Evolutionary conservation across 2,797 vertebrate genomes (phyloP).

Genomic region (Myotis daubentonii): DNA sequence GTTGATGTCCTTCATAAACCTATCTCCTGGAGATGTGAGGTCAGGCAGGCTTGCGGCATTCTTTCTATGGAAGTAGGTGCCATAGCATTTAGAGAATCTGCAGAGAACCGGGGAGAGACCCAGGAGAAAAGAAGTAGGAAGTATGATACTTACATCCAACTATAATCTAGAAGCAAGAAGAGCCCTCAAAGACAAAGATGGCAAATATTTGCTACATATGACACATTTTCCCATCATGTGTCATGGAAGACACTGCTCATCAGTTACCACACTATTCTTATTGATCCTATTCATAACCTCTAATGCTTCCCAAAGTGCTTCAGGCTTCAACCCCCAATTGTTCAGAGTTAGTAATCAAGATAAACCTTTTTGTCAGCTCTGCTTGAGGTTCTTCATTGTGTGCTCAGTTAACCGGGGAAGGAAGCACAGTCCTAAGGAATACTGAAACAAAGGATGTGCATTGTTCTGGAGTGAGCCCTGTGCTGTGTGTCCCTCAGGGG

Average conservation of each 20-base stretch:
- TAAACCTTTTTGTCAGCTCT: not conserved
- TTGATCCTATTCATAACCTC: not conserved
- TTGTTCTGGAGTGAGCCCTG: not conserved
- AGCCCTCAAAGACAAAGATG: not conserved
- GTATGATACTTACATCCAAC: not conserved
- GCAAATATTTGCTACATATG: not conserved
- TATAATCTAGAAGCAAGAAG: not conserved
- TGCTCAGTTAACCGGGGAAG: not conserved
- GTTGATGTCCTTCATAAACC: not conserved
- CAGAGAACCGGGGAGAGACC: not conserved
- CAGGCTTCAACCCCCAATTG: not conserved
- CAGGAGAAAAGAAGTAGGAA: not conserved
- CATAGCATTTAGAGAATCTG: not conserved
- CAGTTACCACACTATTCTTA: not conserved
- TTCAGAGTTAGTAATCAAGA: constrained; percentile 48
- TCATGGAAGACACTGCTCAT: not conserved
- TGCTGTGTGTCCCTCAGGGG: not conserved
- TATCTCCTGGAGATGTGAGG: constrained; percentile 13
- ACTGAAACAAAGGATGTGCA: not conserved
- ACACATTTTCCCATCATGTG: not conserved
- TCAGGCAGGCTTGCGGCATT: not conserved
- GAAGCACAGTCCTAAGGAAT: constrained; percentile 8
- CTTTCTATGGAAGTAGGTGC: not conserved
- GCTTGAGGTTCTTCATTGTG: constrained; percentile 25
- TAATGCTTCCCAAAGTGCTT: constrained; percentile 13